Conservation (phyloP, 2,888 invertebrate species). For the Rhagophthalmus giganteus region DNA sequence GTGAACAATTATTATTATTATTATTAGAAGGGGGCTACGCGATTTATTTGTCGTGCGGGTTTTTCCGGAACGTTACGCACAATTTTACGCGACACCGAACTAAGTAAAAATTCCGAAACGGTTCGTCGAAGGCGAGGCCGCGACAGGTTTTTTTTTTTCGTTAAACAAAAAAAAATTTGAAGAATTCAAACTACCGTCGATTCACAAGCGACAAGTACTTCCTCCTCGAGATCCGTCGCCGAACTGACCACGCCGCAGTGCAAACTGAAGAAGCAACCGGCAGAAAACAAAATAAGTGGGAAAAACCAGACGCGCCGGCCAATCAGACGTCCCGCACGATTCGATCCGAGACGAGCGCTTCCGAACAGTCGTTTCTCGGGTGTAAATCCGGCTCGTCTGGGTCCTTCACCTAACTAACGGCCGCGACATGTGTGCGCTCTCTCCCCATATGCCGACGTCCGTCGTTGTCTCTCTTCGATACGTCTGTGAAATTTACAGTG, state of each 20-base stretch:
- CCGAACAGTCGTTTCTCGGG: slow-evolving; percentile 39
- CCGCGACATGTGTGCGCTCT: slow-evolving; percentile 45
- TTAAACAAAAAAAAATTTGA: too few species aligned
- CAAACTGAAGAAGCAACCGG: slow-evolving; percentile 44
- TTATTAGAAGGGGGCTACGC: too few species aligned
- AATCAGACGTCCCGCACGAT: slow-evolving; percentile 28
- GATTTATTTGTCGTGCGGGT: too few species aligned
- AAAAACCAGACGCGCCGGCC: slow-evolving; percentile 21
- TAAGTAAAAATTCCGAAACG: slow-evolving; percentile 4
- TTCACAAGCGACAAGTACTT: too few species aligned
- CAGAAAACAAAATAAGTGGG: slow-evolving; percentile 33
- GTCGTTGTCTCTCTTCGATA: slow-evolving; percentile 29
- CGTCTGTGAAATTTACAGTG: slow-evolving; percentile 38
- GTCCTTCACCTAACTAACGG: slow-evolving; percentile 59
- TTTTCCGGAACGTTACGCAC: slow-evolving; percentile 15
- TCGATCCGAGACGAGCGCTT: slow-evolving; percentile 33
- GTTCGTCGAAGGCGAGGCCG: too few species aligned
- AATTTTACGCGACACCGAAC: slow-evolving; percentile 16
- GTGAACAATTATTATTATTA: too few species aligned
- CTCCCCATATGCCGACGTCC: slow-evolving; percentile 32
- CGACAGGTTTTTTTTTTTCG: too few species aligned
- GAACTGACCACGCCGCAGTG: slow-evolving; percentile 48
- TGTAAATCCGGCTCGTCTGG: slow-evolving; percentile 56
- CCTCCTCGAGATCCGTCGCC: slow-evolving; percentile 27
- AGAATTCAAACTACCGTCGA: too few species aligned